These are phyloP conservation scores for Amblyopsis hoosieri DNA, from an alignment of 2,797 vertebrate species.

Conservation along the genomic window DNA sequence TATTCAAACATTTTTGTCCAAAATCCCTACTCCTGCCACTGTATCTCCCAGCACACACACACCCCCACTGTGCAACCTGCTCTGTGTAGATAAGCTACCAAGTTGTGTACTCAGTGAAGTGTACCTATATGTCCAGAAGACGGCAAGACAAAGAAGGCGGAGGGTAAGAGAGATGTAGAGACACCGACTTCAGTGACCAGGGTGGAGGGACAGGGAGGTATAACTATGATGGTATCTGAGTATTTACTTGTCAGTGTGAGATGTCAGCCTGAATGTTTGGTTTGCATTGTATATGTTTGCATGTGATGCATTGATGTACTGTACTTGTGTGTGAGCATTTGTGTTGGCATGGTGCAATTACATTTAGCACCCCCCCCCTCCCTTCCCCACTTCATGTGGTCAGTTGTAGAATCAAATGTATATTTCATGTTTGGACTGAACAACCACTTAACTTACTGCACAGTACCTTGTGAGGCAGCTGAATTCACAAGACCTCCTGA, in stretches of 20 bases:
- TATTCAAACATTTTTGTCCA: constrained; percentile 11
- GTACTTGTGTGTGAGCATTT: background rate
- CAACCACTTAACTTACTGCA: too few relatives aligned
- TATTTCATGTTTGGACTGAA: constrained; percentile 26
- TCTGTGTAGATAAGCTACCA: constrained; percentile 69
- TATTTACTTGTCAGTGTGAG: constrained; percentile 64
- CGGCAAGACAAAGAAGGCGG: background rate
- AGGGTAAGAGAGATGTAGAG: background rate
- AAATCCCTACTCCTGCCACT: constrained; percentile 43
- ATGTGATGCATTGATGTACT: background rate
- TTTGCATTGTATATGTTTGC: background rate
- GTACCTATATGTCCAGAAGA: constrained; percentile 46
- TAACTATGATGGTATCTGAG: constrained; percentile 62
- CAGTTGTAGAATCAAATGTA: constrained; percentile 38
- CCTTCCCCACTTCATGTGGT: constrained; percentile 20
- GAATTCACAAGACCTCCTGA: too few relatives aligned
- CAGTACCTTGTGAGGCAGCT: too few relatives aligned
- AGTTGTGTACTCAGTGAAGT: constrained; percentile 60
- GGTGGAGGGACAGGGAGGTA: constrained; percentile 34
- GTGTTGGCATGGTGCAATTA: constrained; percentile 21
- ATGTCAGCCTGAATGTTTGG: constrained; percentile 14
- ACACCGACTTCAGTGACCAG: too few relatives aligned
- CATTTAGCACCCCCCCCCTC: constrained; percentile 18
- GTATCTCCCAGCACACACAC: constrained; percentile 27
- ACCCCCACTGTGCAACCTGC: constrained; percentile 52